Base-by-base conservation (phyloP, 2,888 invertebrate genomes). In the Acrobasis repandana region DNA sequence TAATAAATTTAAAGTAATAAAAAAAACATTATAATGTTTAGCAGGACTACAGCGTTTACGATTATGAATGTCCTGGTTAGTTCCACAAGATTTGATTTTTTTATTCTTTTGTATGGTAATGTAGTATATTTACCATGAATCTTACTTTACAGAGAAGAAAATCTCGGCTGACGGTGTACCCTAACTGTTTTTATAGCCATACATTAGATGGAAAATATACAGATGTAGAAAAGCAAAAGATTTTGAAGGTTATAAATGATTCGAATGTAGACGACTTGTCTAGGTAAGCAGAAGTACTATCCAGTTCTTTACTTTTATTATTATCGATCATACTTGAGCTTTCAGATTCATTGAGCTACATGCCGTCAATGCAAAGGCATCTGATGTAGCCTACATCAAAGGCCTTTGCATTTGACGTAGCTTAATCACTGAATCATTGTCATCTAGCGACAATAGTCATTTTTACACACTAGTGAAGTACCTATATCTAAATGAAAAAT, bases 161-260 rank as follows among this genome's bases (percentile, higher is more conserved):
- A 33, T 20, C 51, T 43, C 20, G 38, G n/a, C 11, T 51, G 6
- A 16, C 69, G 6, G 18, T 63, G 2, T 15, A 68, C 11, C 57
- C 72, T 11, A 75, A 68, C 65, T 69, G 73, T 60, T 67, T 67
- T 52, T 80, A 71, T 46, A 82, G 77, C 64, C 69, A 75, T 48
- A 68, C 74, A 28, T 61, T 86, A 36, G 83, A 88, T 58, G 76
- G 70, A 33, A 85, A 81, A 69, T 92, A 90, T 65, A 76, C 79
- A 34, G 80, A 84, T n/a, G 69, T 61, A 5, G 80, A 92, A 63
- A 88, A 81, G 67, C 67, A 77, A 38, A 86, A 83, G 77, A 89
- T 93, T 57, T 79, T 92, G 48, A 74, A 86, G 61, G 77, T 85
- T 73, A 77, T 92, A 34, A 93, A 92, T 70, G 74, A 83, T 56